Conservation (phyloP, 2,797 vertebrate genomes). For the Eupleurogrammus muticus region DNA sequence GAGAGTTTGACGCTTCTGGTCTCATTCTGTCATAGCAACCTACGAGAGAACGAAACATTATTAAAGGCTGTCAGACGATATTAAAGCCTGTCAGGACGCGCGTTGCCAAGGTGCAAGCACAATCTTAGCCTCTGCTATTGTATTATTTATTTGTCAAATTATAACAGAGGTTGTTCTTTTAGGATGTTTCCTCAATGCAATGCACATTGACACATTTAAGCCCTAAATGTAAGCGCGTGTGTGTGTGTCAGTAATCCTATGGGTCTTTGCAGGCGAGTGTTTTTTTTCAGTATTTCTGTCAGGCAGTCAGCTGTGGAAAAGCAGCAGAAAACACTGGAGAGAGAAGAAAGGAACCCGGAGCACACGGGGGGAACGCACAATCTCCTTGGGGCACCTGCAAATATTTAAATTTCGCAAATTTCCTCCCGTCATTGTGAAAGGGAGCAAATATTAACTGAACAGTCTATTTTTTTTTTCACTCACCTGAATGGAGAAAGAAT, state of each 20-base stretch:
- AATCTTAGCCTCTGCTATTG: slow-evolving; percentile 9
- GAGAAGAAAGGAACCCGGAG: background rate
- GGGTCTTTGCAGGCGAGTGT: background rate
- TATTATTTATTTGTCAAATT: slow-evolving; percentile 18
- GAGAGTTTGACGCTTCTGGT: slow-evolving; percentile 44
- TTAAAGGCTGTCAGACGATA: background rate
- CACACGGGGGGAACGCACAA: background rate
- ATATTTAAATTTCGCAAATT: background rate
- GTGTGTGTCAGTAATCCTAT: background rate
- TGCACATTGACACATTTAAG: background rate
- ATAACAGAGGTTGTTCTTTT: background rate
- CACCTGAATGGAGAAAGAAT: background rate
- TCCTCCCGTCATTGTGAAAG: no score
- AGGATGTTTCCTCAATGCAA: slow-evolving; percentile 5
- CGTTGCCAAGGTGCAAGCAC: slow-evolving; percentile 32
- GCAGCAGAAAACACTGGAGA: background rate
- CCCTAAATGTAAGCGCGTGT: background rate
- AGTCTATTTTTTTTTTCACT: background rate
- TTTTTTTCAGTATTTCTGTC: background rate
- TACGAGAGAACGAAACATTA: no score
- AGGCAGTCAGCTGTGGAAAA: background rate
- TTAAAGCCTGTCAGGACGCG: slow-evolving; percentile 19
- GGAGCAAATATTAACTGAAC: background rate
- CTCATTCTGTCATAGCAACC: slow-evolving; percentile 41
- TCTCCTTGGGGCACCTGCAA: background rate